Evolutionary conservation across 2,113 vertebrate species (phyloP).

Genomic region (Nibea coibor): DNA sequence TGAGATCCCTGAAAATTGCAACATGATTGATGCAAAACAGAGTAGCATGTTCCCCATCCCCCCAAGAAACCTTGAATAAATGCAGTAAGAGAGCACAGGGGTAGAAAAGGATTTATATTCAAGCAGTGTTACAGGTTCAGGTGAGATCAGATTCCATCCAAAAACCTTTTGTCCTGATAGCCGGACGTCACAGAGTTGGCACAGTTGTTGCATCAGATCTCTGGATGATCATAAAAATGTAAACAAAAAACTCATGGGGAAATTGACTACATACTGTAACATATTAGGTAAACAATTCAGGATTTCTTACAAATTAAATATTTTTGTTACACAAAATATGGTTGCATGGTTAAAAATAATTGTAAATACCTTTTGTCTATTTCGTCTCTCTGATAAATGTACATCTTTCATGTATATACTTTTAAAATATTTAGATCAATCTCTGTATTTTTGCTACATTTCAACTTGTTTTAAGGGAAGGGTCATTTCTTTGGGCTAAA

Average conservation of each 20-base stretch:
- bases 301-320: constrained; percentile 56
- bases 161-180: constrained; percentile 55
- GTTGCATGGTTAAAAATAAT: constrained; percentile 69
- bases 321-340: constrained; percentile 71
- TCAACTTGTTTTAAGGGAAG: constrained; percentile 59
- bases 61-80: constrained; percentile 57
- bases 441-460: constrained; percentile 76
- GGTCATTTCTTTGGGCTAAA: constrained; percentile 68
- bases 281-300: constrained; percentile 51
- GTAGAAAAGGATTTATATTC: constrained; percentile 70
- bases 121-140: constrained; percentile 70
- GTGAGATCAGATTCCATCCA: constrained; percentile 65
- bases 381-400: constrained; percentile 55
- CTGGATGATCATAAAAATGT: constrained; percentile 52
- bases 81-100: constrained; percentile 62
- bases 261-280: constrained; percentile 48
- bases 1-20: constrained; percentile 80
- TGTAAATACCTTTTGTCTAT: constrained; percentile 53
- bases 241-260: constrained; percentile 48
- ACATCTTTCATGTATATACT: constrained; percentile 53
- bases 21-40: constrained; percentile 59
- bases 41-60: constrained; percentile 36
- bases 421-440: constrained; percentile 59
- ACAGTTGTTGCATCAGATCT: constrained; percentile 77
- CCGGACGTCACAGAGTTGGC: constrained; percentile 65